These are phyloP conservation scores for Ganaspis sp. DNA, from an alignment of 1,140 invertebrate genomes.

Conservation along the genomic window DNA sequence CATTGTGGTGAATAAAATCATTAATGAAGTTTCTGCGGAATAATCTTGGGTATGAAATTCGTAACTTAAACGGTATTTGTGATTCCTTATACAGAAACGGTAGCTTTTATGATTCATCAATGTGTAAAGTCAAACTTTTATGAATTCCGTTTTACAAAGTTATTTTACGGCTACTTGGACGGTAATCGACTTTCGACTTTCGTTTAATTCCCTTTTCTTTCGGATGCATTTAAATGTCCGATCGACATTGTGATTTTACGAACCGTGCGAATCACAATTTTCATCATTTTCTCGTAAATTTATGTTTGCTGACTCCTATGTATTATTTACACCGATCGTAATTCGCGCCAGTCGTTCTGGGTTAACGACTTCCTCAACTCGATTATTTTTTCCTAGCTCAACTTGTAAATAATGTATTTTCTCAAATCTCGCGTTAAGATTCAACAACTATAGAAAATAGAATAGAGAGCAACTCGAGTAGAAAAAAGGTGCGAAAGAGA, in stretches of 20 bases:
- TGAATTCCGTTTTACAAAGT: slow-evolving; percentile 5
- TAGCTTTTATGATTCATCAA: background rate
- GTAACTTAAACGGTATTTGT: background rate
- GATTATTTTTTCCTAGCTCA: background rate
- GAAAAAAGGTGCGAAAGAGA: background rate
- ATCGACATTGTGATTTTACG: background rate
- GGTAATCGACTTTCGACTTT: background rate
- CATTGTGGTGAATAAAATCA: no score
- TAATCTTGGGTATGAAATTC: background rate
- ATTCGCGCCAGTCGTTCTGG: slow-evolving; percentile 17
- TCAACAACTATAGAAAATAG: background rate
- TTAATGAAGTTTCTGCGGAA: no score
- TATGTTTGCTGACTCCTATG: background rate
- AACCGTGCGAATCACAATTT: background rate
- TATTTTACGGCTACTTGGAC: slow-evolving; percentile 4
- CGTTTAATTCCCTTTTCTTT: background rate
- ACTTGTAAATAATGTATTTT: slow-evolving; percentile 6
- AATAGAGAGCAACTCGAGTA: background rate
- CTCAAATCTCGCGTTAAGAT: background rate
- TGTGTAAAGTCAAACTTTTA: background rate
- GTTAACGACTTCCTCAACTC: slow-evolving; percentile 16
- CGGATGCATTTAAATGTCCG: background rate
- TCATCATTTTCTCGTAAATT: slow-evolving; percentile 17
- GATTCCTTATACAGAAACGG: no score
- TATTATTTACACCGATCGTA: slow-evolving; percentile 20